phyloP scores from a whole-genome alignment of 2,113 vertebrate species.

The Martes martes region DNA sequence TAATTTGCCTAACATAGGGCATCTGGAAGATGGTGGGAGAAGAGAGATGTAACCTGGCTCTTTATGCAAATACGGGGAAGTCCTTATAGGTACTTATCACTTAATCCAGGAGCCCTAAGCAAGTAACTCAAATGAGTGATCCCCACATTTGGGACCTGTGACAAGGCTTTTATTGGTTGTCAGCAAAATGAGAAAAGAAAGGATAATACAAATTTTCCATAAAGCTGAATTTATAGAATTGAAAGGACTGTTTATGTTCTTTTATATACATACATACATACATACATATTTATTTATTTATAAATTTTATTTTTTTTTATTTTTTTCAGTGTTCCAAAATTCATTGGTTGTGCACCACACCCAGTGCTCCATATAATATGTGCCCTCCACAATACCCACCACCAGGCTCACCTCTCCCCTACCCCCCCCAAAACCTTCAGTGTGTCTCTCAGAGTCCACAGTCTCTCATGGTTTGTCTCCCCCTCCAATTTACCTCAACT shows the following conservation, averaged over 20 bases:
- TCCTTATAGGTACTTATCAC: background rate
- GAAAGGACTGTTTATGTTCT: background rate
- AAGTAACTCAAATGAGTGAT: background rate
- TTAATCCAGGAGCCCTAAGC: background rate
- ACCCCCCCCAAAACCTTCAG: too few species aligned
- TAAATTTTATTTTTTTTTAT: too few species aligned
- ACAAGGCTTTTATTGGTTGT: background rate
- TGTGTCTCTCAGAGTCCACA: too few species aligned
- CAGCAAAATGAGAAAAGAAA: background rate
- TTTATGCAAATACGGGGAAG: background rate
- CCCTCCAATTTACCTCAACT: too few species aligned
- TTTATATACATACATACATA: background rate
- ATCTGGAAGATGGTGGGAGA: background rate
- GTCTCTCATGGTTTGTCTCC: too few species aligned
- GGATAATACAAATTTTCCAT: background rate
- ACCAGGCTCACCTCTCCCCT: too few species aligned
- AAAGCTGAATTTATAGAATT: background rate
- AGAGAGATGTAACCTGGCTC: background rate
- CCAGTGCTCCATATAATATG: too few species aligned
- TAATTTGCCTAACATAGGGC: background rate
- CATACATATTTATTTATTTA: background rate
- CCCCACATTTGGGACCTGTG: background rate
- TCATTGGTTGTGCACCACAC: too few species aligned
- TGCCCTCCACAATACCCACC: too few species aligned
- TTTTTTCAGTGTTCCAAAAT: too few species aligned